These are phyloP conservation scores for Ceriagrion tenellum DNA, from an alignment of 2,888 invertebrate genomes.

Conservation along the genomic window DNA sequence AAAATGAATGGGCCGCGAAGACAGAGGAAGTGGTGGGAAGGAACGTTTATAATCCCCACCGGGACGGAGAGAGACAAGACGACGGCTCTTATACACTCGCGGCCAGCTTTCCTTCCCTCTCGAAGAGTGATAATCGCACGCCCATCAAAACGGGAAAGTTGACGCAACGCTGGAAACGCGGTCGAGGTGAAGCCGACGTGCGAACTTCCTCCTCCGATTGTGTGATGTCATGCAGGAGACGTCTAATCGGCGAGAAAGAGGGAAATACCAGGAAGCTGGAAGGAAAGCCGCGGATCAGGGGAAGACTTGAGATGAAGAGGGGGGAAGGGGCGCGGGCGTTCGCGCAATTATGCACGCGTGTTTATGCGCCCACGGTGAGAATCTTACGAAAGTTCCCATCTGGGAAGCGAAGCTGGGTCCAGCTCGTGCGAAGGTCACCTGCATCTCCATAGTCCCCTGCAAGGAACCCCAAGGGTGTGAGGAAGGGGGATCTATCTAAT, in stretches of 20 bases:
- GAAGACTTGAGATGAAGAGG: background rate
- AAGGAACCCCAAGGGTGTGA: too few species aligned
- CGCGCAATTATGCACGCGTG: too few species aligned
- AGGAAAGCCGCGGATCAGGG: background rate
- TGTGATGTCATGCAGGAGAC: background rate
- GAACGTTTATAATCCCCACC: background rate
- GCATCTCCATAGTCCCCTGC: too few species aligned
- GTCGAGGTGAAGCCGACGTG: conserved; percentile 10
- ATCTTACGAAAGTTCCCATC: too few species aligned
- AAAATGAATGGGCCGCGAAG: background rate
- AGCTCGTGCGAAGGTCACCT: too few species aligned
- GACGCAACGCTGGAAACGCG: conserved; percentile 7
- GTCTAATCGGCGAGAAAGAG: background rate
- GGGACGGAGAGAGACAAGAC: background rate
- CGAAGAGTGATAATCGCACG: background rate
- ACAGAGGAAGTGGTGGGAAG: background rate
- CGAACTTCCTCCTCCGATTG: background rate
- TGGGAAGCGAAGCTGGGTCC: too few species aligned
- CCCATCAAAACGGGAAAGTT: conserved; percentile 26
- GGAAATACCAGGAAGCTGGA: conserved; percentile 1
- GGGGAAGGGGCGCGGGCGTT: background rate
- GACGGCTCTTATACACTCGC: background rate
- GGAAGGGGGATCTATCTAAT: too few species aligned
- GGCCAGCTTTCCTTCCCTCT: background rate
- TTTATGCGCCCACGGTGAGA: too few species aligned